phyloP scores from a whole-genome alignment of 2,797 vertebrate genomes.

The Acestrorhynchus altus region DNA sequence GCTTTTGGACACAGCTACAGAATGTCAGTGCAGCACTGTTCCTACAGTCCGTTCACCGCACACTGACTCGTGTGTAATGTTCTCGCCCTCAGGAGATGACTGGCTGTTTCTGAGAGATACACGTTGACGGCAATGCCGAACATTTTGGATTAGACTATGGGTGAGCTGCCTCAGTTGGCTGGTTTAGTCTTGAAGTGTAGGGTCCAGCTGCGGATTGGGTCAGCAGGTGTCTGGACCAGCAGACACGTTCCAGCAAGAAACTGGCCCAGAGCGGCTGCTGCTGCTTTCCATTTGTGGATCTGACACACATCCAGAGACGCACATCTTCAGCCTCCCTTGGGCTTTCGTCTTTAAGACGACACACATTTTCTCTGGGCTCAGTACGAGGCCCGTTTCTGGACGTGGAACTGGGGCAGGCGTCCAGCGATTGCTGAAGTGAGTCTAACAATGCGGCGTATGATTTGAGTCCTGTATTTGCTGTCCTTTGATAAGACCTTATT shows the following conservation, averaged over 20 bases:
- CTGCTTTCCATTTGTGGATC: constrained; percentile 62
- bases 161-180: neutral
- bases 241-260: constrained; percentile 32
- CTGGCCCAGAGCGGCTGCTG: constrained; percentile 51
- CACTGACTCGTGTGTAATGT: neutral
- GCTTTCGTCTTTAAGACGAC: constrained; percentile 66
- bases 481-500: constrained; percentile 24
- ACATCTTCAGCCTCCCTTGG: constrained; percentile 57
- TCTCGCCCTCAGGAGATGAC: neutral
- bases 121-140: neutral
- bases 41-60: neutral
- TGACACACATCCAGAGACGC: constrained; percentile 70
- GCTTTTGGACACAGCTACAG: too few relatives aligned
- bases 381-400: constrained; percentile 68
- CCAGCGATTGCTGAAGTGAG: constrained; percentile 35
- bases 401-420: constrained; percentile 64
- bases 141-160: neutral
- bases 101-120: neutral
- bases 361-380: constrained; percentile 75
- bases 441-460: constrained; percentile 48
- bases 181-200: neutral
- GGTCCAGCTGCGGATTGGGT: neutral
- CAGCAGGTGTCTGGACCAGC: constrained; percentile 9
- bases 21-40: neutral
- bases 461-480: constrained; percentile 28